Percentiles rank a stretch among this genome's conserved stretches.
These are phyloP conservation scores for Drosophila dives DNA, from an alignment of 2,888 invertebrate species.

Conservation along the genomic window DNA sequence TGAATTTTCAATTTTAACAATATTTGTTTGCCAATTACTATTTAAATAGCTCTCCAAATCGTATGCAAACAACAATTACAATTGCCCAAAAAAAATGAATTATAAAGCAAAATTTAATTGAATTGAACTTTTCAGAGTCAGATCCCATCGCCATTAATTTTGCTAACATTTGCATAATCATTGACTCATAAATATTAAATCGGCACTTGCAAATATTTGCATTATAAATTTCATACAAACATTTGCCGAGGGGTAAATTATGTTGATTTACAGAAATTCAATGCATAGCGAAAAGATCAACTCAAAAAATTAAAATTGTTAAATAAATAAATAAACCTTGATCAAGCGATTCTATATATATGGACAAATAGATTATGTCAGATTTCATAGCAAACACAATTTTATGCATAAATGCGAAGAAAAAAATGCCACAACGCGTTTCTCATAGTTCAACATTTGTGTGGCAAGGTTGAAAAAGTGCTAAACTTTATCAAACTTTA, in stretches of 20 bases:
- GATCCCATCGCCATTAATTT: conserved; percentile 11
- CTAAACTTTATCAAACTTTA: neutral
- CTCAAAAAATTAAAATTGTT: too few relatives aligned
- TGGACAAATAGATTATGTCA: neutral
- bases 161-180: conserved; percentile 44
- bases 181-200: conserved; percentile 30
- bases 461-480: neutral
- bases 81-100: conserved; percentile 16
- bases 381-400: neutral
- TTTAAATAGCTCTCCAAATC: conserved; percentile 23
- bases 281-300: too few relatives aligned
- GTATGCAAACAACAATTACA: conserved; percentile 9
- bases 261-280: too few relatives aligned
- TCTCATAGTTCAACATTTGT: neutral
- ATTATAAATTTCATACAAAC: conserved; percentile 19
- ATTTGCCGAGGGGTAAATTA: neutral
- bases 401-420: neutral
- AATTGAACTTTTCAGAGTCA: conserved; percentile 16
- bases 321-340: too few relatives aligned
- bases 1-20: neutral
- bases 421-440: neutral
- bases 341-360: neutral
- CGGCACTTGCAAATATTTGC: conserved; percentile 26
- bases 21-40: conserved; percentile 16
- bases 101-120: conserved; percentile 1